A percentile compares a stretch with the other conserved stretches of the same genome.
Conservation (phyloP, 2,888 invertebrate genomes). For the Tetanocera ferruginea region DNA sequence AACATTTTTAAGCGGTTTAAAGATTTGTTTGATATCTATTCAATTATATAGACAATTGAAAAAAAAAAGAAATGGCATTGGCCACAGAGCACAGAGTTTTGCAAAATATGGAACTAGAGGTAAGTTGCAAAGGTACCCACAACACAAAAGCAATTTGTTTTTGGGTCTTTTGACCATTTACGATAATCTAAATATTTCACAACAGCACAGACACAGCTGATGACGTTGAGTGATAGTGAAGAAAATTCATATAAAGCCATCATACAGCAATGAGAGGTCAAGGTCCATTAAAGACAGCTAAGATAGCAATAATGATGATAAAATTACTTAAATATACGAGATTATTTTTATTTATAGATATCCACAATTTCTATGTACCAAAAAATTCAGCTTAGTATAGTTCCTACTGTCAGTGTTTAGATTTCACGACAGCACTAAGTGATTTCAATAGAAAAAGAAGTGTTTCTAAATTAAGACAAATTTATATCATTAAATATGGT, state of each 20-base stretch:
- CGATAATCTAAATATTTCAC: background rate
- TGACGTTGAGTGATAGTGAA: background rate
- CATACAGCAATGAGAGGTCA: background rate
- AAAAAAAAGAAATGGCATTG: conserved; percentile 50
- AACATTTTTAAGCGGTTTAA: too few relatives aligned
- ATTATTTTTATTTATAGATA: background rate
- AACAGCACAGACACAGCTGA: background rate
- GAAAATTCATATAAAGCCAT: background rate
- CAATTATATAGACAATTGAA: too few relatives aligned
- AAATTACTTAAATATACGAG: background rate
- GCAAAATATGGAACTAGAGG: conserved; percentile 53
- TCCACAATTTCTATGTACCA: too few relatives aligned
- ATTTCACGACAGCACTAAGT: too few relatives aligned
- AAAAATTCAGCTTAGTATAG: too few relatives aligned
- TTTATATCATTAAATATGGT: too few relatives aligned
- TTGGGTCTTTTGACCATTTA: background rate
- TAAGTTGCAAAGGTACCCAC: conserved; percentile 41
- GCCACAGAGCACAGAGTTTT: conserved; percentile 40
- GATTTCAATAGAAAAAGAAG: too few relatives aligned
- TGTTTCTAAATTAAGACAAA: too few relatives aligned
- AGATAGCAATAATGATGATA: background rate
- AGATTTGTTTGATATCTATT: too few relatives aligned
- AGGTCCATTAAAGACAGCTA: background rate
- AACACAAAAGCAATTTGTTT: background rate
- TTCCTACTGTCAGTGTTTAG: too few relatives aligned